Base-by-base conservation (phyloP, 2,888 invertebrate species). In the Cheiracanthium punctorium region DNA sequence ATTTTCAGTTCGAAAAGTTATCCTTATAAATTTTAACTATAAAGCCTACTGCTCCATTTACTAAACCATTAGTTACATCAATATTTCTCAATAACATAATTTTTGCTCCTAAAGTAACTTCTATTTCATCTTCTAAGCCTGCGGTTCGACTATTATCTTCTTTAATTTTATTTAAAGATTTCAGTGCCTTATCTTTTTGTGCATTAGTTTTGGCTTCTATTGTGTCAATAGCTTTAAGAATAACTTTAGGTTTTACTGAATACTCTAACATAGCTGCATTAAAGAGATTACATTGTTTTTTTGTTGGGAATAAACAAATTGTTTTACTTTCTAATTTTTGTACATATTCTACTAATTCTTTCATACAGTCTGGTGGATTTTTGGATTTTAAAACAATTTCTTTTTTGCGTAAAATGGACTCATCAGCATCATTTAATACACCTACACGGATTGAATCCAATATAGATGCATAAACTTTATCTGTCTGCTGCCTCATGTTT, bases 41-140 rank as follows among this genome's bases (percentile, higher is more conserved):
- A 2, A 14, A 20, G 10, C 71, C 79, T 30, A 80, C 71, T n/a
- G 79, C 10, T 12, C 79, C 79, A 37, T 80, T 80, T 24, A 80
- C 79, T 14, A 80, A 32, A 20, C 79, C 79, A 14, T 43, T 14
- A 5, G 1, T 52, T 10, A 80, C 79, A 24, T 80, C 71, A 32
- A 80, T 80, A 48, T 48, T 70, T 30, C 71, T 28, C 14, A 70
- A 29, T 17, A 71, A 30, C 73, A 43, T 73, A 20, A 73, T 29
- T 29, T 48, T 43, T 24, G 48, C 43, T 1, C 52, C 73, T 12
- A 48, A 37, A 5, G 43, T 73, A n/a, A 73, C 41, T 17, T 37
- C 73, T 48, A 73, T 73, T 5, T 4, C 20, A 5, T 73, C 30
- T 73, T 73, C 73, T 43, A 73, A 43, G 14, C 73, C 73, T 8